Conservation (phyloP, 2,888 invertebrate genomes). For the Drosophila lutescens region DNA sequence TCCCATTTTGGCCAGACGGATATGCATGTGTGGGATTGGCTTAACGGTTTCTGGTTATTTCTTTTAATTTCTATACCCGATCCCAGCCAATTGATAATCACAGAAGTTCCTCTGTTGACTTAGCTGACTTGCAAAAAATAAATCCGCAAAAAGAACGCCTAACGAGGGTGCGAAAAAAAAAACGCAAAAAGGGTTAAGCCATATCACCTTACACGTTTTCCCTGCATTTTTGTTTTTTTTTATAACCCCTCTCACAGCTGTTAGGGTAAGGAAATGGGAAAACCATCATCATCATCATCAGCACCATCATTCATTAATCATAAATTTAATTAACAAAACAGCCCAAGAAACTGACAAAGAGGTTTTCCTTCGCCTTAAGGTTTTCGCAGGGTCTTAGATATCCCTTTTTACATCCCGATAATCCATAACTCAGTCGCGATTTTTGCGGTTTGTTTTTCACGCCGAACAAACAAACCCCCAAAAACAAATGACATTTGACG, state of each 20-base stretch:
- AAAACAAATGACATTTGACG: constrained; percentile 35
- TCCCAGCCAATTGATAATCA: constrained; percentile 58
- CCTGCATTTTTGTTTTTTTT: constrained; percentile 1
- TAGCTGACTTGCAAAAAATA: constrained; percentile 66
- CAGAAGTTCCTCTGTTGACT: constrained; percentile 58
- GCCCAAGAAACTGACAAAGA: constrained; percentile 43
- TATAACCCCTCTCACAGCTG: constrained; percentile 57
- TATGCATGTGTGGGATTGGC: constrained; percentile 54
- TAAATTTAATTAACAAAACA: constrained; percentile 75
- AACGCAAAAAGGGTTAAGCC: constrained; percentile 63
- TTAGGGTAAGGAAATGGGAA: constrained; percentile 63
- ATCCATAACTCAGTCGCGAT: constrained; percentile 38
- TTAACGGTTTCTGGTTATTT: constrained; percentile 32
- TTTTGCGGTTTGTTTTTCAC: constrained; percentile 27
- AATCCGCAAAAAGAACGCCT: constrained; percentile 17
- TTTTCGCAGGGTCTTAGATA: constrained; percentile 1
- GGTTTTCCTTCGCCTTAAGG: constrained; percentile 17
- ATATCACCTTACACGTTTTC: constrained; percentile 62
- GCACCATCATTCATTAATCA: constrained; percentile 63
- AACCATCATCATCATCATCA: constrained; percentile 39
- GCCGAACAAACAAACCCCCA: constrained; percentile 28
- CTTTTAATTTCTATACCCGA: constrained; percentile 28
- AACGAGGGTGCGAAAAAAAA: constrained; percentile 35
- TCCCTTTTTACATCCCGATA: constrained; percentile 19
- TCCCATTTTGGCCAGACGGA: constrained; percentile 32